Evolutionary conservation across 2,888 invertebrate genomes (phyloP).

Genomic region (Trachelus stipa): DNA sequence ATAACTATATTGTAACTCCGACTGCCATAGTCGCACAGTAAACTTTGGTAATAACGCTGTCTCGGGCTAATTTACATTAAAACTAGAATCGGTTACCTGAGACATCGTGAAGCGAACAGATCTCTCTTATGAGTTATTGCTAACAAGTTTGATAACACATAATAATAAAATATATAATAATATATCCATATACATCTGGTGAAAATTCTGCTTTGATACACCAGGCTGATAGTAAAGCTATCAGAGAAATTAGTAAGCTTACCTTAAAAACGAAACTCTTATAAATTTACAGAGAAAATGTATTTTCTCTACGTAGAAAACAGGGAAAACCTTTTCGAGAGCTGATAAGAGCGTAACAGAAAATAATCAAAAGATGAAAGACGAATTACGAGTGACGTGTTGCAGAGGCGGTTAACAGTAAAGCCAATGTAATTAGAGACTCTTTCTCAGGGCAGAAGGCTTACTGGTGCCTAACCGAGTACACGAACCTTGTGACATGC

Average conservation of each 20-base stretch:
- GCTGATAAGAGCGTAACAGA: not conserved
- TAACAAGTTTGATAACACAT: not conserved
- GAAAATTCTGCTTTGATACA: not conserved
- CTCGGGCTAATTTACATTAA: not conserved
- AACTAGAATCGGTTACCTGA: not conserved
- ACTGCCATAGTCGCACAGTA: not conserved
- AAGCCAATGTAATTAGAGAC: slow-evolving; percentile 20
- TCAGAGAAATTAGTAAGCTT: not conserved
- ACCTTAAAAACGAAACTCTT: not conserved
- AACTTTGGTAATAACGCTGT: not conserved
- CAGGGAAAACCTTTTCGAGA: not conserved
- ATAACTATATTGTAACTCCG: not conserved
- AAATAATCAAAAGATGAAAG: not conserved
- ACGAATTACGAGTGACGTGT: not conserved
- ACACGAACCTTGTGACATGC: not conserved
- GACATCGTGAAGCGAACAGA: not conserved
- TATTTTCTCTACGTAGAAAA: not conserved
- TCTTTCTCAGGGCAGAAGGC: slow-evolving; percentile 16
- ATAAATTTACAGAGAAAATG: not conserved
- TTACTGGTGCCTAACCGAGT: not conserved
- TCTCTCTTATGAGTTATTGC: not conserved
- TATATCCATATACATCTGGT: not conserved
- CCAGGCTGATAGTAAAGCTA: not conserved
- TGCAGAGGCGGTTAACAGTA: slow-evolving; percentile 11
- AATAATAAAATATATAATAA: not conserved